Conservation (phyloP, 2,113 vertebrate species). For the Microtus pennsylvanicus region DNA sequence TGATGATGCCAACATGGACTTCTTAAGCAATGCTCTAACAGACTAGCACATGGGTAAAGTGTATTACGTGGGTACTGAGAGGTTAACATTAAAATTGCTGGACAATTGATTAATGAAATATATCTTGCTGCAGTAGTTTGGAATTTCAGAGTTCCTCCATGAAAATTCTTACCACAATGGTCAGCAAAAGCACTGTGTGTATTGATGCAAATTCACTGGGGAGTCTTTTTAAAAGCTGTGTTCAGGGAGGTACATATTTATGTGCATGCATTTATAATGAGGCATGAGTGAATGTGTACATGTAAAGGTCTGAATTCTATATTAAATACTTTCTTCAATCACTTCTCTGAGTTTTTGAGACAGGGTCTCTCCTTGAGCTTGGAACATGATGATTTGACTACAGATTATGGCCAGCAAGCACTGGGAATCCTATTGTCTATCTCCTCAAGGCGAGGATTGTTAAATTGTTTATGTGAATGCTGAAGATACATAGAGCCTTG, state of each 20-base stretch:
- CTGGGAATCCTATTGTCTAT: not conserved
- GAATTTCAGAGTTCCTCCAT: not conserved
- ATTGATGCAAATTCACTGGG: not conserved
- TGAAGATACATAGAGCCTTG: not conserved
- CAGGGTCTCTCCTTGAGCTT: not conserved
- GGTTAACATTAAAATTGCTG: not conserved
- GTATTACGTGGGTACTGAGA: not conserved
- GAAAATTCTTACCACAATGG: not conserved
- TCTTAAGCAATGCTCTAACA: not conserved
- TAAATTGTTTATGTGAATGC: not conserved
- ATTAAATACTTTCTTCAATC: not conserved
- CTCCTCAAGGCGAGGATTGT: not conserved
- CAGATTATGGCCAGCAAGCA: not conserved
- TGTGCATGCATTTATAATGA: not conserved
- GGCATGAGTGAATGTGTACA: not conserved
- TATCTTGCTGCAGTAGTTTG: not conserved
- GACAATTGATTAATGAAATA: not conserved
- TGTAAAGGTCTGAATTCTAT: not conserved
- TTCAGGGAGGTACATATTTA: not conserved
- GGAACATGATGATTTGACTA: not conserved
- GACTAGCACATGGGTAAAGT: conserved; percentile 15
- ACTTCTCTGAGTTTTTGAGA: too few relatives aligned
- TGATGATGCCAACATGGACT: not conserved
- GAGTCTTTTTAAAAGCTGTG: not conserved
- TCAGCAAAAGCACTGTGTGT: not conserved